Conservation (phyloP, 2,113 vertebrate genomes). For the Clarias macrocephalus region DNA sequence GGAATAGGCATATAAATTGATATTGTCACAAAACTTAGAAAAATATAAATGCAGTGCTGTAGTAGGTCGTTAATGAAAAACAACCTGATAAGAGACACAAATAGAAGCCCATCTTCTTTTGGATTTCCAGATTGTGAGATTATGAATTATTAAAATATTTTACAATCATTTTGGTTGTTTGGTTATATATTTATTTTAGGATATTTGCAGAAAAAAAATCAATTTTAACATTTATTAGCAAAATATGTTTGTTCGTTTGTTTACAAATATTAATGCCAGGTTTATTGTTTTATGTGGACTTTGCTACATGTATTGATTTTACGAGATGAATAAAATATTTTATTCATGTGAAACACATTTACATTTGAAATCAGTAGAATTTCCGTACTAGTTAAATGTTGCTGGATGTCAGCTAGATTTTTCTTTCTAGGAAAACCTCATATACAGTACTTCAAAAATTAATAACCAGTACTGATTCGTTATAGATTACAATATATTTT, state of each 20-base stretch:
- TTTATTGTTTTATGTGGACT: background rate
- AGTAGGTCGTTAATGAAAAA: background rate
- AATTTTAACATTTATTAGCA: background rate
- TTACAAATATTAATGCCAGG: background rate
- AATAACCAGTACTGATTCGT: background rate
- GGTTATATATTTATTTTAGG: background rate
- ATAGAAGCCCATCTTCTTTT: background rate
- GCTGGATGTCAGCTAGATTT: background rate
- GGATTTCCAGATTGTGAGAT: background rate
- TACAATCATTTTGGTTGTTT: background rate
- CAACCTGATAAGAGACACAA: background rate
- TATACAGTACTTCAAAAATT: too few relatives aligned
- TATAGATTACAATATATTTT: background rate
- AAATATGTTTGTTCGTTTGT: background rate
- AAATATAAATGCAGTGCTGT: background rate
- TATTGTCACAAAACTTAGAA: background rate
- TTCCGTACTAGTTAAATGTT: background rate
- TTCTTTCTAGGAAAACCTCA: background rate
- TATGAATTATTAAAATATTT: background rate
- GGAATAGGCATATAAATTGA: background rate
- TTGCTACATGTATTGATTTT: background rate
- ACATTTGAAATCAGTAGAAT: background rate
- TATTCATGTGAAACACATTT: background rate
- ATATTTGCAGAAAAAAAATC: background rate
- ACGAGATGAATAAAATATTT: background rate